Evolutionary conservation across 2,113 vertebrate species (phyloP).

Genomic region (Probosciger aterrimus): DNA sequence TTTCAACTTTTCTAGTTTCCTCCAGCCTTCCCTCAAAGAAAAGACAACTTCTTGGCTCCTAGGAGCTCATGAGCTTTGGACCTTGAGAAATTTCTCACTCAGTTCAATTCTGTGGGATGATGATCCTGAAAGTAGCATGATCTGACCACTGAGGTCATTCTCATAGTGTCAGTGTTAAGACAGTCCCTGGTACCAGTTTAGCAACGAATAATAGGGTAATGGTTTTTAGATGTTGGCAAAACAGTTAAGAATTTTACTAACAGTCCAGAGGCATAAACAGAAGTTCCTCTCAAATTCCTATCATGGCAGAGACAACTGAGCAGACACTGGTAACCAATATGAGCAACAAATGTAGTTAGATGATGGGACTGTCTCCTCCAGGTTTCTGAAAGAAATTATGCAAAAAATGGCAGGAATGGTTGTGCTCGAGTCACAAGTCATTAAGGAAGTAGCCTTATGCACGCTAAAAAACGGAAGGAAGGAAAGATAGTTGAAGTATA

Average conservation of each 20-base stretch:
- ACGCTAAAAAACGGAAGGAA: not conserved
- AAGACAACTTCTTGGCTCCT: not conserved
- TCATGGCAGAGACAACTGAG: not conserved
- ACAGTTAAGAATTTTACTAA: not conserved
- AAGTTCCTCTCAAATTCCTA: not conserved
- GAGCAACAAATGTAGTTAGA: not conserved
- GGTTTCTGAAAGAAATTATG: not conserved
- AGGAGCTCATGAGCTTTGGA: not conserved
- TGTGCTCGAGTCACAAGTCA: not conserved
- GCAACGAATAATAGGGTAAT: not conserved
- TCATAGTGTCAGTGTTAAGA: not conserved
- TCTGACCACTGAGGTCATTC: not conserved
- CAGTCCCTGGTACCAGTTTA: not conserved
- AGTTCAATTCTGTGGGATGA: not conserved
- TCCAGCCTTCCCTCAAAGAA: not conserved
- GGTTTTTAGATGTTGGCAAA: not conserved
- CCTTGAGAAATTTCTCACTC: not conserved
- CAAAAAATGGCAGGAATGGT: not conserved
- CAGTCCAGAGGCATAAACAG: not conserved
- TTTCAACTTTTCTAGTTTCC: not conserved
- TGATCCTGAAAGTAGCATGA: not conserved
- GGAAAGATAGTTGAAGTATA: not conserved
- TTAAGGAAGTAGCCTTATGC: not conserved
- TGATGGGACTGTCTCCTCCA: rapidly evolving
- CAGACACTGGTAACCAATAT: not conserved